These are phyloP conservation scores for Mesocentrotus franciscanus DNA, from an alignment of 53 echinoderm and acorn worm species.

Conservation along the genomic window DNA sequence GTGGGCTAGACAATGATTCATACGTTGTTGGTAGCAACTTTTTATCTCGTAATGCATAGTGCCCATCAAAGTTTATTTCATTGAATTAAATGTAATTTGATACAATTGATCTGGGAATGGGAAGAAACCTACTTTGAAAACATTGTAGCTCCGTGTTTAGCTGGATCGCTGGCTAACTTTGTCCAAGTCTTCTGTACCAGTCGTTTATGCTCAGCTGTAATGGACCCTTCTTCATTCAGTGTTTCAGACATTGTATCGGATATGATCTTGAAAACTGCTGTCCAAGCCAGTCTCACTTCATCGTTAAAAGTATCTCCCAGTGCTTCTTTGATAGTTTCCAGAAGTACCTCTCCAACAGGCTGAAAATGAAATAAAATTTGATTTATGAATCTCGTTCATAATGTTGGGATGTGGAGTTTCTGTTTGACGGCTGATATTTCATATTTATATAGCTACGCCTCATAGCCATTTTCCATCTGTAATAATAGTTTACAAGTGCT, in stretches of 20 bases:
- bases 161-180: slow-evolving; percentile 37
- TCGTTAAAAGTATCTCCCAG: slow-evolving; percentile 32
- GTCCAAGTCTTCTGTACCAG: slow-evolving; percentile 52
- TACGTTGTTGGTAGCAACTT: no score
- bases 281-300: slow-evolving; percentile 43
- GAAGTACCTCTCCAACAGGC: slow-evolving; percentile 64
- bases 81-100: background rate
- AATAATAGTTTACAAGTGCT: background rate
- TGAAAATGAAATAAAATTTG: background rate
- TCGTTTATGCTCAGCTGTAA: background rate
- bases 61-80: background rate
- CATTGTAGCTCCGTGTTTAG: slow-evolving; percentile 58
- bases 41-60: background rate
- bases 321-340: slow-evolving; percentile 53
- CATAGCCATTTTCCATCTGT: background rate
- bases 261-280: slow-evolving; percentile 60
- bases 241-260: slow-evolving; percentile 59
- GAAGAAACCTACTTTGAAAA: slow-evolving; percentile 54
- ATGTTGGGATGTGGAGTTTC: background rate
- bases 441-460: background rate
- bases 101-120: background rate
- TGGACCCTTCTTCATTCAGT: slow-evolving; percentile 17
- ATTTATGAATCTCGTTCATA: background rate
- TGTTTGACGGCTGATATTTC: background rate
- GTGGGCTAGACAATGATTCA: no score